Percentiles rank a stretch among this genome's conserved stretches.
Evolutionary conservation across 2,113 vertebrate species (phyloP).

Genomic region (Piliocolobus tephrosceles): DNA sequence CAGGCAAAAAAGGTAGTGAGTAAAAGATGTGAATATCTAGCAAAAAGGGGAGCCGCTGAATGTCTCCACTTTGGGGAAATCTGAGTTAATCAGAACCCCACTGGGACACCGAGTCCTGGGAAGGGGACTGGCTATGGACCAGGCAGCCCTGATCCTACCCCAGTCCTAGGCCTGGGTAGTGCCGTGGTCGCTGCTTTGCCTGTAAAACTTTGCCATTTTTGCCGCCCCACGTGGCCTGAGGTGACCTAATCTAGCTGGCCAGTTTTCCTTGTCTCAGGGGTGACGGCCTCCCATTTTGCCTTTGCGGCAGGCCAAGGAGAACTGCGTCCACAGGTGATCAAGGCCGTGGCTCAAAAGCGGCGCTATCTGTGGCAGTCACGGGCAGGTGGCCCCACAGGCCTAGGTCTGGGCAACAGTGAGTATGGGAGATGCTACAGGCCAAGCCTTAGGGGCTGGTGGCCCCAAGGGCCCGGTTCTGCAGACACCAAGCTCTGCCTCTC

Average conservation of each 20-base stretch:
- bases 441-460: not conserved
- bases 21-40: not conserved
- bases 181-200: fast-evolving
- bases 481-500: not conserved
- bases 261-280: not conserved
- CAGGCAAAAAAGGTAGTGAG: not conserved
- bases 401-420: not conserved
- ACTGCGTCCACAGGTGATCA: not conserved
- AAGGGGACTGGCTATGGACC: not conserved
- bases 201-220: not conserved
- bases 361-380: not conserved
- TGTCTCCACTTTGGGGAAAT: not conserved
- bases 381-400: not conserved
- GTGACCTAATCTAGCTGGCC: not conserved
- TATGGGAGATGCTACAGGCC: not conserved
- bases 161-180: not conserved
- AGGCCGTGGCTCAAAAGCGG: not conserved
- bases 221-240: fast-evolving
- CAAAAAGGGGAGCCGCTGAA: not conserved
- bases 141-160: not conserved
- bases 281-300: not conserved
- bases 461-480: too few relatives aligned
- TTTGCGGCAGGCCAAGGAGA: not conserved
- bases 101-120: too few relatives aligned
- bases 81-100: not conserved